Conservation (phyloP, 2,888 invertebrate genomes). For the Pyrgus malvae region DNA sequence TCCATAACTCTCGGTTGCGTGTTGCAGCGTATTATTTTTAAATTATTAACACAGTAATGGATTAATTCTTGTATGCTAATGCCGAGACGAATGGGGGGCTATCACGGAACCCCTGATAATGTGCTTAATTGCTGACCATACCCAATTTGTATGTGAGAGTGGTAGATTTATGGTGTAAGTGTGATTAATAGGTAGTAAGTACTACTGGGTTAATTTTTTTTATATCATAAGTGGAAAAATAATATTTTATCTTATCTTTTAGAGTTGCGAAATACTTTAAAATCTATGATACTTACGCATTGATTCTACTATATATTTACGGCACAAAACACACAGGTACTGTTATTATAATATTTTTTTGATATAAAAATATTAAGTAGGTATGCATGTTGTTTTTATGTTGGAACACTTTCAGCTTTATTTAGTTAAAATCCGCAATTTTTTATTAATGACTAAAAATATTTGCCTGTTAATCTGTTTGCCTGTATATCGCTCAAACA, state of each 20-base stretch:
- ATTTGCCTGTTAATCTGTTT: too few species aligned
- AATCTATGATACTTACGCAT: too few species aligned
- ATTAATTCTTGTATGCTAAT: conserved; percentile 78
- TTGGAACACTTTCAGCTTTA: too few species aligned
- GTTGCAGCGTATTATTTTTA: conserved; percentile 73
- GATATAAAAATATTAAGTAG: too few species aligned
- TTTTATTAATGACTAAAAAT: too few species aligned
- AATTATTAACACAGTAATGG: conserved; percentile 77
- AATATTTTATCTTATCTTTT: background rate
- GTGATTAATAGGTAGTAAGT: background rate
- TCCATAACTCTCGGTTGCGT: conserved; percentile 71
- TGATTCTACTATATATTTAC: too few species aligned
- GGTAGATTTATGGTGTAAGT: conserved; percentile 2
- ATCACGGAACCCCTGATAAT: conserved; percentile 49
- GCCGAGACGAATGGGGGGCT: conserved; percentile 58
- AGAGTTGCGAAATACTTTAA: too few species aligned
- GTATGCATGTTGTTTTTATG: too few species aligned
- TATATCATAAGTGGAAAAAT: background rate
- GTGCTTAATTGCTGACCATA: conserved; percentile 27
- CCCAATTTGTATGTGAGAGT: conserved; percentile 24
- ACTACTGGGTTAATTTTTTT: background rate
- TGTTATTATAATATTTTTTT: too few species aligned
- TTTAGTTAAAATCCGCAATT: too few species aligned
- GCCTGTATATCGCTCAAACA: too few species aligned
- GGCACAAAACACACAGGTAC: too few species aligned